phyloP scores from a whole-genome alignment of 2,797 vertebrate species.

The Enteromius thamalakanensis region DNA sequence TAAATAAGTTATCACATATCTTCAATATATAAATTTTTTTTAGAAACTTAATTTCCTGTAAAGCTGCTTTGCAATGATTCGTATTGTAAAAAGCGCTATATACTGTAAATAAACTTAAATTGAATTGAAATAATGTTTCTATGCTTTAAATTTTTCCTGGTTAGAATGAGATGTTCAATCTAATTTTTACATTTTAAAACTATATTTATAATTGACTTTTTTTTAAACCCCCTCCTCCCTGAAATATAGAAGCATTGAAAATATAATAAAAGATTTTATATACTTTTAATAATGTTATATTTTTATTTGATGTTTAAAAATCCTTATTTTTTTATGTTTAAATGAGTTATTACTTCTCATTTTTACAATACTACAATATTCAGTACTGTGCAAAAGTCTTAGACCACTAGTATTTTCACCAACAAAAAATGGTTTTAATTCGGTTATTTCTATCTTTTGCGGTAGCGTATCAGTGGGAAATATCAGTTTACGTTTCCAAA shows the following conservation, averaged over 20 bases:
- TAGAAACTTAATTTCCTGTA: no score
- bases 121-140: neutral
- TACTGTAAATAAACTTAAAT: no score
- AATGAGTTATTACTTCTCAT: neutral
- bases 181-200: neutral
- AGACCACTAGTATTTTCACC: no score
- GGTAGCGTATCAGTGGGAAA: no score
- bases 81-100: no score
- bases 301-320: neutral
- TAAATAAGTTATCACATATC: no score
- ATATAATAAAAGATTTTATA: neutral
- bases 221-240: neutral
- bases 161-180: neutral
- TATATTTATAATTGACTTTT: neutral
- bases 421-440: no score
- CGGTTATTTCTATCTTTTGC: no score
- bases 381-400: no score
- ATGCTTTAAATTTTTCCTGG: neutral
- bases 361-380: neutral
- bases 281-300: neutral
- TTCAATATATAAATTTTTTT: no score
- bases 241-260: neutral
- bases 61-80: no score
- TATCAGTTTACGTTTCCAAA: no score
- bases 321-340: neutral